A percentile compares a stretch with the other conserved stretches of the same genome.
These are phyloP conservation scores for Gobio gobio DNA, from an alignment of 2,113 vertebrate species.

Conservation along the genomic window DNA sequence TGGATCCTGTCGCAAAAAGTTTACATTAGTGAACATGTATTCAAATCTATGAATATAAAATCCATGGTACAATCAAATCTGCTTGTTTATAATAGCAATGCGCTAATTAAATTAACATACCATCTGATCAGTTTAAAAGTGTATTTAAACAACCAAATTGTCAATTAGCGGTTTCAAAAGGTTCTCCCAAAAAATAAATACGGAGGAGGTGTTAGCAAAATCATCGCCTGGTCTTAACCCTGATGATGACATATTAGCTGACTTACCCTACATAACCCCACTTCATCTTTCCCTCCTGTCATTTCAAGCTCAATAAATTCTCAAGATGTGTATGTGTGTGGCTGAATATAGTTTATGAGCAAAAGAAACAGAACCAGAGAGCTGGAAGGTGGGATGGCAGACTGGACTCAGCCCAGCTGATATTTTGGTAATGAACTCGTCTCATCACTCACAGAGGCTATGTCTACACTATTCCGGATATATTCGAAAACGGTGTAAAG, in stretches of 20 bases:
- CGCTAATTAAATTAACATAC: neutral
- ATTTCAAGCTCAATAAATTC: constrained; percentile 52
- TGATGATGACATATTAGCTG: neutral
- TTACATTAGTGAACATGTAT: neutral
- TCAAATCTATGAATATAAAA: neutral
- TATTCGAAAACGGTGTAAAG: too few relatives aligned
- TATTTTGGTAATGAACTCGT: constrained; percentile 58
- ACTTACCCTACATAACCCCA: constrained; percentile 30
- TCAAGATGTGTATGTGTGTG: constrained; percentile 39
- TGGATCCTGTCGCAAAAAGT: neutral
- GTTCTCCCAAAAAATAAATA: constrained; percentile 33
- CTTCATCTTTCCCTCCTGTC: constrained; percentile 47
- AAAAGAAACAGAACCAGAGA: constrained; percentile 32
- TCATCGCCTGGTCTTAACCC: constrained; percentile 8
- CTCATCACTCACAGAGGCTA: constrained; percentile 24
- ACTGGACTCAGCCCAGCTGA: constrained; percentile 47
- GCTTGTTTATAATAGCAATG: neutral
- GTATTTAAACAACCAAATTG: neutral
- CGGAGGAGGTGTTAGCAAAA: neutral
- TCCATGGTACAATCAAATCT: neutral
- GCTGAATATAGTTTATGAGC: constrained; percentile 34
- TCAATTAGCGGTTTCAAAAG: neutral
- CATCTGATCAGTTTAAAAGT: neutral
- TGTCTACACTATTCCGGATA: too few relatives aligned
- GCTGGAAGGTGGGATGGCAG: constrained; percentile 1